Percentiles rank a stretch among this genome's conserved stretches.
Conservation (phyloP, 2,113 vertebrate genomes). For the Apodemus speciosus region DNA sequence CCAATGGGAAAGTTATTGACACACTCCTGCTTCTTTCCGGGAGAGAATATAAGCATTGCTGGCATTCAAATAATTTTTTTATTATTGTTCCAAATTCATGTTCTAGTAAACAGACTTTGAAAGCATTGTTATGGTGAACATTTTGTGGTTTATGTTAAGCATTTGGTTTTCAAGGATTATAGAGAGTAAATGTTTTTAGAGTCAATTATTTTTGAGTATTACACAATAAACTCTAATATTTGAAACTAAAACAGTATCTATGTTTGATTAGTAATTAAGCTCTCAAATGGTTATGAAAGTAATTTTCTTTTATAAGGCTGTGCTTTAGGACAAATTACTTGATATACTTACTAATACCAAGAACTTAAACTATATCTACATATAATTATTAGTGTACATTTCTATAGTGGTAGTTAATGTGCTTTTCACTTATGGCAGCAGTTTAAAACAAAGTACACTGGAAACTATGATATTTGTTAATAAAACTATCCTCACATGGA, state of each 20-base stretch:
- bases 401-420: slow-evolving; percentile 38
- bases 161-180: slow-evolving; percentile 64
- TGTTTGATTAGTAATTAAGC: slow-evolving; percentile 71
- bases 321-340: slow-evolving; percentile 64
- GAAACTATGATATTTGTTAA: slow-evolving; percentile 69
- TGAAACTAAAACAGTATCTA: slow-evolving; percentile 38
- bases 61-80: slow-evolving; percentile 47
- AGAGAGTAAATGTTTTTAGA: slow-evolving; percentile 55
- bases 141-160: slow-evolving; percentile 60
- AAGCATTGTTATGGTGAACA: slow-evolving; percentile 69
- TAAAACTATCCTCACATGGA: slow-evolving; percentile 55
- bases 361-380: slow-evolving; percentile 33
- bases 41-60: slow-evolving; percentile 55
- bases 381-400: slow-evolving; percentile 68
- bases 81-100: slow-evolving; percentile 48
- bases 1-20: slow-evolving; percentile 67
- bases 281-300: slow-evolving; percentile 68
- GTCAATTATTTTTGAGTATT: slow-evolving; percentile 52
- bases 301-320: slow-evolving; percentile 67
- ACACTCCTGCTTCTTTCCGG: slow-evolving; percentile 56
- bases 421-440: slow-evolving; percentile 64
- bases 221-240: slow-evolving; percentile 57
- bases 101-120: slow-evolving; percentile 65
- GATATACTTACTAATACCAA: slow-evolving; percentile 35
- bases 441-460: slow-evolving; percentile 56